These are phyloP conservation scores for Enteromius afrohamiltoni DNA, from an alignment of 2,797 vertebrate species.

Conservation along the genomic window DNA sequence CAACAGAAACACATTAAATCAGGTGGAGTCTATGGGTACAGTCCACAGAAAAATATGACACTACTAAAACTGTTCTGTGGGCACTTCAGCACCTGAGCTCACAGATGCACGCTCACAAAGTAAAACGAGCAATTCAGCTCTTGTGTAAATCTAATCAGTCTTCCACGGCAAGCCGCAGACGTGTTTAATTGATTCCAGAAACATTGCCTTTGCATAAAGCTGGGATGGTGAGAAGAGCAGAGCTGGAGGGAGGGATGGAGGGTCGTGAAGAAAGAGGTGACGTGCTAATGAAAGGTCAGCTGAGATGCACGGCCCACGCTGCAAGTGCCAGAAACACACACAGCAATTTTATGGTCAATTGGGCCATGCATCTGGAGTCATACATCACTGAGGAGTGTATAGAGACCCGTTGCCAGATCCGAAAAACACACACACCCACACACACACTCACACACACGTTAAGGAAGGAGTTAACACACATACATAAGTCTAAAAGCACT, in stretches of 20 bases:
- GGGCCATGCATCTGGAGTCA: slow-evolving; percentile 92
- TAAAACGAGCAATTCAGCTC: slow-evolving; percentile 80
- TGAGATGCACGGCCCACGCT: slow-evolving; percentile 81
- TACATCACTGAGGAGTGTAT: slow-evolving; percentile 83
- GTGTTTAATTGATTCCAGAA: slow-evolving; percentile 98
- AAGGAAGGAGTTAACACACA: background rate
- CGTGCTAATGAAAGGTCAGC: slow-evolving; percentile 92
- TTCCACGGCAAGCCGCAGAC: slow-evolving; percentile 83
- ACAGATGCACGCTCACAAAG: slow-evolving; percentile 87
- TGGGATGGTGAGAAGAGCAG: slow-evolving; percentile 77
- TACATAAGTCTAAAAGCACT: slow-evolving; percentile 31
- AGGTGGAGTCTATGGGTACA: background rate
- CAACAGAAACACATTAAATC: slow-evolving; percentile 53
- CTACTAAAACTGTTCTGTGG: slow-evolving; percentile 51
- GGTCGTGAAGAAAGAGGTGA: slow-evolving; percentile 76
- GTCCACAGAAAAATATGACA: slow-evolving; percentile 9
- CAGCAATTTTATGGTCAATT: slow-evolving; percentile 99
- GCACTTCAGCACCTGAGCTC: slow-evolving; percentile 89
- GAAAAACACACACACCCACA: slow-evolving; percentile 53
- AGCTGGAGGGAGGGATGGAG: slow-evolving; percentile 57
- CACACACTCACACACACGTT: slow-evolving; percentile 45
- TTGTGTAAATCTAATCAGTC: slow-evolving; percentile 94
- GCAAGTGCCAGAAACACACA: slow-evolving; percentile 84
- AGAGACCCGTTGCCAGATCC: slow-evolving; percentile 81
- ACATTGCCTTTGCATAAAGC: slow-evolving; percentile 77